These are phyloP conservation scores for Monopterus albus DNA, from an alignment of 2,113 vertebrate genomes.

Conservation along the genomic window DNA sequence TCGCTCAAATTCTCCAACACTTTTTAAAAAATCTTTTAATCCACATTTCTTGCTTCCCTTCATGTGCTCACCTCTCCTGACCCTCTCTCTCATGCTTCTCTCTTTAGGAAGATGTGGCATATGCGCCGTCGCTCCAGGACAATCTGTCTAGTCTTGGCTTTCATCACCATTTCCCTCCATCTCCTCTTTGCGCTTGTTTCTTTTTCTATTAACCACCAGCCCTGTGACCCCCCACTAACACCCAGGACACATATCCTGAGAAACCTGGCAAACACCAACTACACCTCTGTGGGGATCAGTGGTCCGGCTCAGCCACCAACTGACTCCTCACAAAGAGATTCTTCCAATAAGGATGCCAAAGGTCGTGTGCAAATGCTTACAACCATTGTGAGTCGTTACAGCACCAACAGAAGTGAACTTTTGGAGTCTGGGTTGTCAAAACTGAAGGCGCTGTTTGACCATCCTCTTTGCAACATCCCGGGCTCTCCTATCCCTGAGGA, in stretches of 20 bases:
- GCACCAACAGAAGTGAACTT: not conserved
- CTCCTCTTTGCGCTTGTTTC: conserved; percentile 76
- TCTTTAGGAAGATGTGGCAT: conserved; percentile 60
- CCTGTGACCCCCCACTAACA: conserved; percentile 52
- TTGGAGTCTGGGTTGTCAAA: conserved; percentile 67
- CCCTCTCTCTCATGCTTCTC: conserved; percentile 8
- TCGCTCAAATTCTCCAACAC: not conserved
- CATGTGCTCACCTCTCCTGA: not conserved
- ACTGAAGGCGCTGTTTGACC: conserved; percentile 80
- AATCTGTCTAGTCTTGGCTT: conserved; percentile 76
- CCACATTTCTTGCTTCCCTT: not conserved
- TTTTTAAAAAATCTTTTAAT: not conserved
- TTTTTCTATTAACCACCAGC: conserved; percentile 23
- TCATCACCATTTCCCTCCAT: conserved; percentile 78
- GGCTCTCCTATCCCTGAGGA: conserved; percentile 66
- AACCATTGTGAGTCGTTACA: not conserved
- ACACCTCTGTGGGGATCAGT: conserved; percentile 6
- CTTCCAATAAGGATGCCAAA: conserved; percentile 18
- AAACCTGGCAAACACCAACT: conserved; percentile 21
- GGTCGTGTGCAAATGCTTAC: not conserved
- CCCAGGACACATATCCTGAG: conserved; percentile 27
- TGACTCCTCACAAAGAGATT: not conserved
- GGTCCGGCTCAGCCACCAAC: conserved; percentile 10
- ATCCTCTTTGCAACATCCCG: conserved; percentile 83
- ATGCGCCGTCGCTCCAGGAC: conserved; percentile 77